Evolutionary conservation across 1,140 invertebrate species (phyloP).

Genomic region (Bombus polaris): DNA sequence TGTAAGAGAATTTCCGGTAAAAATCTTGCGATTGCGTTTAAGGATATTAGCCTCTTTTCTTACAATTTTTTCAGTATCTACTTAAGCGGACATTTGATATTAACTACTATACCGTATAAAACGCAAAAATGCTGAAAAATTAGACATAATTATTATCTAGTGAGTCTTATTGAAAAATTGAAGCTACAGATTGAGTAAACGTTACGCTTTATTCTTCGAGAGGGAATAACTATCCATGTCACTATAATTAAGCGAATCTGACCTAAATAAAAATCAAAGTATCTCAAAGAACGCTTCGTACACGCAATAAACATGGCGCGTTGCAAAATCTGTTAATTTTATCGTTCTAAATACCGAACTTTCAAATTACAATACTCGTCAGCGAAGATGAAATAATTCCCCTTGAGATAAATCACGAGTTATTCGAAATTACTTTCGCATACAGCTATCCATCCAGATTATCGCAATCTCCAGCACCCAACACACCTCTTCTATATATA

Average conservation of each 20-base stretch:
- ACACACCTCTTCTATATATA: background rate
- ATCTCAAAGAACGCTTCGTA: background rate
- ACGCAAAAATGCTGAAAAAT: background rate
- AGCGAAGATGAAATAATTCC: background rate
- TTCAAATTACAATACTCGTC: background rate
- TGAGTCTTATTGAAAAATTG: background rate
- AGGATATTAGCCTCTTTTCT: background rate
- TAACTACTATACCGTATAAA: background rate
- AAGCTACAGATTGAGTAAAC: background rate
- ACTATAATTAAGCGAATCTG: background rate
- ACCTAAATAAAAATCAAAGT: background rate
- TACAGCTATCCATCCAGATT: slow-evolving; percentile 27
- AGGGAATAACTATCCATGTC: background rate
- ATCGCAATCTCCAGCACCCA: slow-evolving; percentile 1
- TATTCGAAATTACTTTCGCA: slow-evolving; percentile 7
- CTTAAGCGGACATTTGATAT: too few relatives aligned
- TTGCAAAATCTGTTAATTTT: background rate
- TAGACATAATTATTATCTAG: background rate
- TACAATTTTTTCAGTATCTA: too few relatives aligned
- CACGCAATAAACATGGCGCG: background rate
- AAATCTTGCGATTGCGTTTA: background rate
- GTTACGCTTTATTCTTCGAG: background rate
- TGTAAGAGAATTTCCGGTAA: background rate
- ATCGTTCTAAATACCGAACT: background rate
- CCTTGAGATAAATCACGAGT: background rate